Percentiles rank a stretch among this genome's conserved stretches.
These are phyloP conservation scores for Plagiodera versicolora DNA, from an alignment of 2,888 invertebrate genomes.

Conservation along the genomic window DNA sequence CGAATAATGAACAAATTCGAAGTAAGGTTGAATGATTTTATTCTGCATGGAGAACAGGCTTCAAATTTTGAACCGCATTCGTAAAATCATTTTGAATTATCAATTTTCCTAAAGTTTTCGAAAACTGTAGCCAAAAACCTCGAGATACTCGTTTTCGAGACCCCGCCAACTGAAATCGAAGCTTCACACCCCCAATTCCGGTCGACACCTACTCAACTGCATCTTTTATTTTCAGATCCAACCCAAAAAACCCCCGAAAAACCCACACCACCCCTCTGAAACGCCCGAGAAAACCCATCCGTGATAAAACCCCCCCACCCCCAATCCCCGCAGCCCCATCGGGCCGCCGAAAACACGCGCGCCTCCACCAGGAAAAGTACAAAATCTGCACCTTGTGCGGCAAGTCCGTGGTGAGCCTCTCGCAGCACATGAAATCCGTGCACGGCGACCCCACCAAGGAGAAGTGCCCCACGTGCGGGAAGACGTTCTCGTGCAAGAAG, in stretches of 20 bases:
- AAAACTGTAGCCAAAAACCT: no score
- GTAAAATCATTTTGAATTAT: no score
- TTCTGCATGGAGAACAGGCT: no score
- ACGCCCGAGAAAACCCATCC: background rate
- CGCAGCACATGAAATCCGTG: slow-evolving; percentile 26
- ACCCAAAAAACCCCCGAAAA: background rate
- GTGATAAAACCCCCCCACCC: background rate
- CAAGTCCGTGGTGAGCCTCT: slow-evolving; percentile 37
- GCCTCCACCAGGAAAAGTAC: slow-evolving; percentile 28
- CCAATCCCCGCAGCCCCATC: no score
- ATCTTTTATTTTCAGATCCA: background rate
- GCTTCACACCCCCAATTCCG: no score
- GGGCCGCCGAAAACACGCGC: slow-evolving; percentile 28
- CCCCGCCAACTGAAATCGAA: no score
- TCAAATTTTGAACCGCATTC: no score
- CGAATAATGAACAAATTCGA: no score
- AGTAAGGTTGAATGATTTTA: no score
- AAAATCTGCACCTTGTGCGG: slow-evolving; percentile 52
- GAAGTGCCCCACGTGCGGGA: slow-evolving; percentile 33
- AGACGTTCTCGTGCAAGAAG: slow-evolving; percentile 35
- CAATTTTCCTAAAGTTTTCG: no score
- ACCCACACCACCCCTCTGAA: background rate
- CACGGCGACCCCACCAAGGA: slow-evolving; percentile 27
- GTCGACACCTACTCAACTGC: background rate
- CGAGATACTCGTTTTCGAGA: no score